Conservation (phyloP, 2,113 vertebrate genomes). For the Chionis minor region DNA sequence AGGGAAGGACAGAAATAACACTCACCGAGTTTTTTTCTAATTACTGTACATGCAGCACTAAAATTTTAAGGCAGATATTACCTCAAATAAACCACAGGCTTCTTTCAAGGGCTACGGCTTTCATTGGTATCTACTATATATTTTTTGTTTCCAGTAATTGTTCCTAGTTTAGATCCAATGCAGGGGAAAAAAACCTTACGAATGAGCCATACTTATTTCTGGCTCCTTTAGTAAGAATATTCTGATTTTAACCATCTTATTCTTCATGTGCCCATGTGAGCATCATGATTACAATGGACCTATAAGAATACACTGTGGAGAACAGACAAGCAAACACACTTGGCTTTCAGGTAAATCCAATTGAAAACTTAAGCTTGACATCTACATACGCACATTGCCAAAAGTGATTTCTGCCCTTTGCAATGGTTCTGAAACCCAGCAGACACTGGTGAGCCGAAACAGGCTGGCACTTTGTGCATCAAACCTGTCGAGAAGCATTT, state of each 20-base stretch:
- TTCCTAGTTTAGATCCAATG: not conserved
- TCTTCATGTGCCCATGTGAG: not conserved
- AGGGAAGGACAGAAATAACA: conserved; percentile 1
- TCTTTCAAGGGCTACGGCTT: not conserved
- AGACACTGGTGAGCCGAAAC: not conserved
- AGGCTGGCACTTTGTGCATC: not conserved
- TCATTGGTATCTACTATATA: not conserved
- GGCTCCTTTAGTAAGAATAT: not conserved
- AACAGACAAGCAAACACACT: not conserved
- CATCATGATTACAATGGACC: not conserved
- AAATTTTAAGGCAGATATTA: not conserved
- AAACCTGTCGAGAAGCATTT: not conserved
- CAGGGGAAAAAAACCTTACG: not conserved
- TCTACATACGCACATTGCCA: not conserved
- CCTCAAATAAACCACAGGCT: not conserved
- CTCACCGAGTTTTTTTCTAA: not conserved
- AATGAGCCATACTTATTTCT: not conserved
- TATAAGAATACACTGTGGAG: not conserved
- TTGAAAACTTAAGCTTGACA: not conserved
- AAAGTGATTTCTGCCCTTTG: not conserved
- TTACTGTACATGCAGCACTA: not conserved
- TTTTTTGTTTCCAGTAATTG: too few relatives aligned
- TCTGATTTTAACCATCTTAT: not conserved
- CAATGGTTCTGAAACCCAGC: not conserved
- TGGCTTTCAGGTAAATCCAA: not conserved